phyloP scores from a whole-genome alignment of 92 coral and sea anemone genomes.

The Chrysogorgia sp. region DNA sequence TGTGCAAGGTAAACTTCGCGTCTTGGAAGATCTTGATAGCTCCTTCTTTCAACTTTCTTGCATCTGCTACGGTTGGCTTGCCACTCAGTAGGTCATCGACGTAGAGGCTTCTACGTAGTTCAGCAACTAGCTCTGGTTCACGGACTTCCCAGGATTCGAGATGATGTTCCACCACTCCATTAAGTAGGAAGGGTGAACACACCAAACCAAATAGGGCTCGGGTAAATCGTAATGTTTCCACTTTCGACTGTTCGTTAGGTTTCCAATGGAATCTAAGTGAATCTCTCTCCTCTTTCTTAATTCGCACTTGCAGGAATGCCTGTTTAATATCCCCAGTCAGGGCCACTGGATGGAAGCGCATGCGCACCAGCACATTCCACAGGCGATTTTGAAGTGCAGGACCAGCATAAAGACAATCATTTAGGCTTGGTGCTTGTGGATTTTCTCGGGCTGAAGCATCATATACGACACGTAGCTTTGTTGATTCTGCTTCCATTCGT shows the following conservation, averaged over 20 bases:
- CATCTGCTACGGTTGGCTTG: too few relatives aligned
- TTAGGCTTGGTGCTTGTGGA: too few relatives aligned
- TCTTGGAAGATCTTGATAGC: too few relatives aligned
- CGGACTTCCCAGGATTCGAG: neutral
- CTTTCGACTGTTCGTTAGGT: neutral
- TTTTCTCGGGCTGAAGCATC: too few relatives aligned
- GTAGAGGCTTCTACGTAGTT: too few relatives aligned
- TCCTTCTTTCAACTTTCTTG: too few relatives aligned
- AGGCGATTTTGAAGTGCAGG: neutral
- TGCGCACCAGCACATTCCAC: conserved; percentile 3
- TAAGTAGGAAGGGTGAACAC: conserved; percentile 1
- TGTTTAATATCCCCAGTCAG: conserved; percentile 12
- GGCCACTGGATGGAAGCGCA: conserved; percentile 11
- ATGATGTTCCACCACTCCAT: neutral
- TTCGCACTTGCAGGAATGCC: conserved; percentile 1
- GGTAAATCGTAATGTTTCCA: neutral
- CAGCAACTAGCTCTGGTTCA: neutral
- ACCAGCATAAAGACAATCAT: too few relatives aligned
- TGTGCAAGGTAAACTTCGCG: too few relatives aligned
- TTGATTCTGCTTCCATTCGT: too few relatives aligned
- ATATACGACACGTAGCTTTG: too few relatives aligned
- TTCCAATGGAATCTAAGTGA: conserved; percentile 12
- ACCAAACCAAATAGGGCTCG: neutral
- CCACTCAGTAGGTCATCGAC: too few relatives aligned
- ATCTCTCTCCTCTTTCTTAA: neutral